These are phyloP conservation scores for Heliconius melpomene DNA, from an alignment of 1,140 invertebrate species.

Conservation along the genomic window DNA sequence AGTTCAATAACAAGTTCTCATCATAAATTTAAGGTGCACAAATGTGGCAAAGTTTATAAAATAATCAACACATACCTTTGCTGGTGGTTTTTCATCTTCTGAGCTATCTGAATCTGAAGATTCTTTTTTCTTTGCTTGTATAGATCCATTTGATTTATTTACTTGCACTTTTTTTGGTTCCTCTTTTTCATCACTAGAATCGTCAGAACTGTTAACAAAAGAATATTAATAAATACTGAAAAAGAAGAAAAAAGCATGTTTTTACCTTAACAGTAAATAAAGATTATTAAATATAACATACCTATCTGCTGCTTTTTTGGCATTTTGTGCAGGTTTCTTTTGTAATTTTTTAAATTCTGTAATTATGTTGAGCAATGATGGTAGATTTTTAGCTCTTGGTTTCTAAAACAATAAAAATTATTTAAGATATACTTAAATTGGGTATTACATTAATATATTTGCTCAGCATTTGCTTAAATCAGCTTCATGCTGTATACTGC, in stretches of 20 bases:
- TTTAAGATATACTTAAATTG: neutral
- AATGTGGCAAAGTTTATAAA: neutral
- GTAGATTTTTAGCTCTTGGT: conserved; percentile 58
- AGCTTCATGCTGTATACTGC: too few species aligned
- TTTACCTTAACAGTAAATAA: neutral
- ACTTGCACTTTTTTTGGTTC: conserved; percentile 50
- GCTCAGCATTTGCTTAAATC: too few species aligned
- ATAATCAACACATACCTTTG: conserved; percentile 48
- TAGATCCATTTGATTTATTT: conserved; percentile 54
- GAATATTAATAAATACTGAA: conserved; percentile 19
- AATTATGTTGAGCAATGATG: conserved; percentile 57
- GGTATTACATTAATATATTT: too few species aligned
- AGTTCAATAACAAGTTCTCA: conserved; percentile 56
- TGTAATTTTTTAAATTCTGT: conserved; percentile 48
- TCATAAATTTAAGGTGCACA: conserved; percentile 45
- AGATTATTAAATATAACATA: conserved; percentile 35
- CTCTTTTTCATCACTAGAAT: conserved; percentile 60
- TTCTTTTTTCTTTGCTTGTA: conserved; percentile 46
- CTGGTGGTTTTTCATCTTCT: conserved; percentile 58
- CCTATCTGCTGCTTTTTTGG: conserved; percentile 49
- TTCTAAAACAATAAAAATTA: conserved; percentile 56
- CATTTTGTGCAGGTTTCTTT: conserved; percentile 37
- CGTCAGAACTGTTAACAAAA: conserved; percentile 51
- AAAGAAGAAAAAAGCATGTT: conserved; percentile 3
- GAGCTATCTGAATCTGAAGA: conserved; percentile 63